A percentile compares a stretch with the other conserved stretches of the same genome.
These are phyloP conservation scores for Eupithecia abbreviata DNA, from an alignment of 2,888 invertebrate species.

Conservation along the genomic window DNA sequence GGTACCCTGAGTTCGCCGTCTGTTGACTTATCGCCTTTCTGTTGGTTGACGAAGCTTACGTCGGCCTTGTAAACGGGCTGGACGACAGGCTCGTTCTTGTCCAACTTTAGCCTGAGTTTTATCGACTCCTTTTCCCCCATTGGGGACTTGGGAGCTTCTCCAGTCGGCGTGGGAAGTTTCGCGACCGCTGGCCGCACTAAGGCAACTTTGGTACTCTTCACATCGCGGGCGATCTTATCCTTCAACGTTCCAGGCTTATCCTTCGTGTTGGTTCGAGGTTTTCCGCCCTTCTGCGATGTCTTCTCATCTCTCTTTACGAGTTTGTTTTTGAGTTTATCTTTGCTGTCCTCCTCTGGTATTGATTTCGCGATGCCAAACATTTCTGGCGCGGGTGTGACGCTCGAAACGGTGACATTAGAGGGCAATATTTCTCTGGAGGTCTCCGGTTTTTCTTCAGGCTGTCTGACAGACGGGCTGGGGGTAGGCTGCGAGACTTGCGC, in stretches of 20 bases:
- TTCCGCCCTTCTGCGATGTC: conserved; percentile 71
- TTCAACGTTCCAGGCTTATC: conserved; percentile 73
- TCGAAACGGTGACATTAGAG: conserved; percentile 38
- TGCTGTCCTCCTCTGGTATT: conserved; percentile 62
- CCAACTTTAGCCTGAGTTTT: conserved; percentile 91
- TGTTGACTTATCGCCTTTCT: conserved; percentile 76
- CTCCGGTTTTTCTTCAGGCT: conserved; percentile 12
- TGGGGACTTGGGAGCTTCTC: conserved; percentile 69
- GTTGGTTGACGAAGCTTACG: conserved; percentile 87
- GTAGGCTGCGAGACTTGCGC: conserved; percentile 54
- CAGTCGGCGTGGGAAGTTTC: conserved; percentile 54
- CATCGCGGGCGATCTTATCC: conserved; percentile 74
- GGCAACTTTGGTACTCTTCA: conserved; percentile 73
- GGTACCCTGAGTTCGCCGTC: conserved; percentile 92
- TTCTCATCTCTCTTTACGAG: conserved; percentile 62
- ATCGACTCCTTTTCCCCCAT: conserved; percentile 88
- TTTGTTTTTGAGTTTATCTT: conserved; percentile 60
- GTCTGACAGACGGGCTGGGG: conserved; percentile 9
- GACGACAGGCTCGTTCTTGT: conserved; percentile 91
- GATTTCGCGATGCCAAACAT: conserved; percentile 83
- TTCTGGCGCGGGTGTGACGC: conserved; percentile 68
- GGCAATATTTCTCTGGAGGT: conserved; percentile 15
- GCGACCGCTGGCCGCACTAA: conserved; percentile 64
- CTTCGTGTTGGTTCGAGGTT: conserved; percentile 70
- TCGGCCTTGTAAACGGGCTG: conserved; percentile 92